Evolutionary conservation across 2,797 vertebrate species (phyloP).

Genomic region (Allenopithecus nigroviridis): DNA sequence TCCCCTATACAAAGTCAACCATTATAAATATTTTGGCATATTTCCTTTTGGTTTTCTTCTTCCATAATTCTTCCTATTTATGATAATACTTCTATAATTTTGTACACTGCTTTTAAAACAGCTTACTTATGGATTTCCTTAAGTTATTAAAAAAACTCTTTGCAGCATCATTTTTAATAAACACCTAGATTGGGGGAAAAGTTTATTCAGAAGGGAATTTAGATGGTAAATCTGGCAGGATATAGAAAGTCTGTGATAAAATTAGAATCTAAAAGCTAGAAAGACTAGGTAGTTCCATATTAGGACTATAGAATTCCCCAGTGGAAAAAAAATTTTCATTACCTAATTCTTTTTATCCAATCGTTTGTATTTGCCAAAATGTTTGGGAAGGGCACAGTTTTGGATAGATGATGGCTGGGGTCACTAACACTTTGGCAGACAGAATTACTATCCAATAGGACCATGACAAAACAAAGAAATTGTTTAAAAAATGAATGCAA

Average conservation of each 20-base stretch:
- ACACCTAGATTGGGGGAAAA: constrained; percentile 13
- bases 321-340: neutral
- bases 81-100: constrained; percentile 17
- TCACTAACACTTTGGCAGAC: neutral
- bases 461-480: neutral
- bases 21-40: neutral
- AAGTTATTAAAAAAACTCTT: constrained; percentile 54
- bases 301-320: neutral
- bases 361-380: constrained; percentile 17
- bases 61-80: neutral
- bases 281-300: constrained; percentile 6
- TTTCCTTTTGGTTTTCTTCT: constrained; percentile 14
- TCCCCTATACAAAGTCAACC: neutral
- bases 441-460: neutral
- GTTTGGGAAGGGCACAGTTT: neutral
- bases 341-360: neutral
- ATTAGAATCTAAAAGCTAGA: neutral
- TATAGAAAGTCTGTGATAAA: constrained; percentile 16
- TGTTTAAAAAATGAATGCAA: neutral
- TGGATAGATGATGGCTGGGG: neutral
- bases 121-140: constrained; percentile 22
- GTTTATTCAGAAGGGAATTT: constrained; percentile 22
- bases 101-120: neutral
- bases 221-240: neutral
- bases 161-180: constrained; percentile 30